Conservation (phyloP, 2,888 invertebrate genomes). For the Oscheius sp. region DNA sequence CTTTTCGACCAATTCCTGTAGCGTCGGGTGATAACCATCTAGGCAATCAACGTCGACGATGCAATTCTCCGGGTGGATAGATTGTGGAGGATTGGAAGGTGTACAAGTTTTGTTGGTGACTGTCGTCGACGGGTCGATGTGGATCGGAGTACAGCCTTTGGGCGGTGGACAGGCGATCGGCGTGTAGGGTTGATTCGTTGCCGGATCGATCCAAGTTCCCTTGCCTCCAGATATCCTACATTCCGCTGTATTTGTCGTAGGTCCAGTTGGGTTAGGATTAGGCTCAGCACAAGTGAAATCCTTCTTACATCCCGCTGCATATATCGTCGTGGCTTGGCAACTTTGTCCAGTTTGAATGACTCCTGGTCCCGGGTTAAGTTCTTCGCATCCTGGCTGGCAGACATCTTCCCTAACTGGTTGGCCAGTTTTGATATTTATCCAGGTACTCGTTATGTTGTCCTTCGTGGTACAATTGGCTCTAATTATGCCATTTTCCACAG, state of each 20-base stretch:
- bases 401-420: not conserved
- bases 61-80: conserved; percentile 17
- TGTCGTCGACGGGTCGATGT: not conserved
- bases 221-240: not conserved
- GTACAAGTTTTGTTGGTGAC: conserved; percentile 4
- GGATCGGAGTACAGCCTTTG: conserved; percentile 4
- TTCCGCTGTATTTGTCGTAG: not conserved
- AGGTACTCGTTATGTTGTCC: not conserved
- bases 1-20: not conserved
- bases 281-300: not conserved
- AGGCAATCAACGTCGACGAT: conserved; percentile 5
- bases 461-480: no score
- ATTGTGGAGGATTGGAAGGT: not conserved
- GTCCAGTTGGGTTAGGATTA: not conserved
- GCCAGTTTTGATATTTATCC: not conserved
- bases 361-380: not conserved
- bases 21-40: not conserved
- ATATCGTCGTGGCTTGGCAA: not conserved
- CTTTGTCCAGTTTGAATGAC: not conserved
- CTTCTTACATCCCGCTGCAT: not conserved
- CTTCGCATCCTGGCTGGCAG: not conserved
- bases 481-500: no score
- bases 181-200: not conserved
- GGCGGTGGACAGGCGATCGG: not conserved
- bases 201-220: not conserved